Evolutionary conservation across 2,888 invertebrate genomes (phyloP), one percentile per base, ranked within the genome.

Genomic region (Drosophila borborema): DNA sequence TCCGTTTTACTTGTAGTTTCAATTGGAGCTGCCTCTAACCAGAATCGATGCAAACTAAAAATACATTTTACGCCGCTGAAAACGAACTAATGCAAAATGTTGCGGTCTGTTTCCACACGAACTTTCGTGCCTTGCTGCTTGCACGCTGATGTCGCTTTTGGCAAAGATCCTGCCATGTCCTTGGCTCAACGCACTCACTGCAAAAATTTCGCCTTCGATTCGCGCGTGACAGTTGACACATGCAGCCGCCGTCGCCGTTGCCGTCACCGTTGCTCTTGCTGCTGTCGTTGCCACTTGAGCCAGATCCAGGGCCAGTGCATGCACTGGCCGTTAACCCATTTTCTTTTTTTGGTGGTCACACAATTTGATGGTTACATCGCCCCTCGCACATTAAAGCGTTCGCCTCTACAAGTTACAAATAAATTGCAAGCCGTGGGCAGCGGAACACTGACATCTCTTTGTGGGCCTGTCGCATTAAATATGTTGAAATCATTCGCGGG

Each of bases 31-130:
- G 53, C 41, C 23, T 45, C 43, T 36, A 51, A 34, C 59, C 49
- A 20, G 14, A 72, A 64, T 68, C 64, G 75, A 72, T 53, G 65
- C 43, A 20, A 6, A 54, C 51, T 62, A 64, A 80, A 76, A 59
- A 63, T 64, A 76, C 66, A 66, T 66, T 45, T 45, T 18, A 5
- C 7, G 48, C 28, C 41, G 48, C 59, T 62, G 58, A 71, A 71
- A 68, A 51, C 45, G 31, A 60, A 74, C 76, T 86, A 86, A 89
- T 81, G 79, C 66, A 79, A 86, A 89, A 74, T 76, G 80, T 85
- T 85, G 87, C 82, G 84, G 84, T 85, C 89, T 86, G 77, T 84
- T 85, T 85, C 72, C 83, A 82, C 64, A 60, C 59, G 28, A 76
- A 74, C 49, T 58, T 64, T 61, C 38, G 31, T 55, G 46, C 48